phyloP scores from a whole-genome alignment of 2,797 vertebrate genomes.

The Novumbra hubbsi region DNA sequence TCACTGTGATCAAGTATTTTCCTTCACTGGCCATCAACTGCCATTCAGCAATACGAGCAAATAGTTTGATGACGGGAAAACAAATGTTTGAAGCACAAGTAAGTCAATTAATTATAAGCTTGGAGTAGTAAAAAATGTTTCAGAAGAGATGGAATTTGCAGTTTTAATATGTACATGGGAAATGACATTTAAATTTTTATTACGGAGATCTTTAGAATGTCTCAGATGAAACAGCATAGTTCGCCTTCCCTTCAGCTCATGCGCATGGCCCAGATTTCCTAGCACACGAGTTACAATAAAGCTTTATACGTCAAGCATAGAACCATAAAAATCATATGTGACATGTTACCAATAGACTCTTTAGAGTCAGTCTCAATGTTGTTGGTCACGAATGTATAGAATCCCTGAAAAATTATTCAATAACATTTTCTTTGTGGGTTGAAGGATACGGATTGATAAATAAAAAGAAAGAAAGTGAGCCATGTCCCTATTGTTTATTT shows the following conservation, averaged over 20 bases:
- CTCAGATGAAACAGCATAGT: conserved; percentile 58
- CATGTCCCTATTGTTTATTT: conserved; percentile 48
- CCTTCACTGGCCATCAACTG: conserved; percentile 21
- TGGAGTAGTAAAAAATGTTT: background rate
- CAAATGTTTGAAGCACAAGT: conserved; percentile 20
- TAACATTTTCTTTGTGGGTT: background rate
- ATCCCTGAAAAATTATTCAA: background rate
- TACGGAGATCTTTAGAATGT: conserved; percentile 56
- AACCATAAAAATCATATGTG: conserved; percentile 13
- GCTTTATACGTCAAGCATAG: conserved; percentile 21
- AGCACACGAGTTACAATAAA: conserved; percentile 47
- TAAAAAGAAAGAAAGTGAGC: conserved; percentile 74
- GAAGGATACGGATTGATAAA: background rate
- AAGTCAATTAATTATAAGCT: conserved; percentile 18
- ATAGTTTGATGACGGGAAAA: conserved; percentile 19
- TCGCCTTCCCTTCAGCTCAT: conserved; percentile 8
- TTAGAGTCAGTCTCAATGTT: background rate
- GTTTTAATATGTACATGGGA: conserved; percentile 59
- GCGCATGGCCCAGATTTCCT: conserved; percentile 38
- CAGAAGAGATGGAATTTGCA: conserved; percentile 34
- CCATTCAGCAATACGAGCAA: conserved; percentile 49
- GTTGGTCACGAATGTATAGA: background rate
- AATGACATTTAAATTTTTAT: conserved; percentile 61
- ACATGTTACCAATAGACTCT: background rate
- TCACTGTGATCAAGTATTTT: background rate